Conservation (phyloP, 2,113 vertebrate species). For the Alosa alosa region DNA sequence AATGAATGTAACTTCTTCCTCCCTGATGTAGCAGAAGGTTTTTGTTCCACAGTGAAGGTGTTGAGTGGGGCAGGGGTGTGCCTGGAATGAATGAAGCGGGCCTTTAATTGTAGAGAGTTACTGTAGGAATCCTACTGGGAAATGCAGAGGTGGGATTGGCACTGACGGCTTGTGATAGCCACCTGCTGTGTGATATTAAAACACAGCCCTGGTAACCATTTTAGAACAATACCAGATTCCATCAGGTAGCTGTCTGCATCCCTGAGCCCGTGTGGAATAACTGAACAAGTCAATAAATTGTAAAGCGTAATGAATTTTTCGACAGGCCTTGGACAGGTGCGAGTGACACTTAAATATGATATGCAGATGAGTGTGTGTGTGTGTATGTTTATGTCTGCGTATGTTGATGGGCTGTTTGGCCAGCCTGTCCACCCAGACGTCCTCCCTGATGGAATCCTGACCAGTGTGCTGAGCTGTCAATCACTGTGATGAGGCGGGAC, state of each 20-base stretch:
- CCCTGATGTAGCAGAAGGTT: neutral
- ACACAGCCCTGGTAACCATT: constrained; percentile 28
- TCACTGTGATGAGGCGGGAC: constrained; percentile 71
- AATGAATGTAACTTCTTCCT: neutral
- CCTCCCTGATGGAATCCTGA: constrained; percentile 58
- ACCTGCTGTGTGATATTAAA: constrained; percentile 40
- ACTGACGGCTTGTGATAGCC: constrained; percentile 42
- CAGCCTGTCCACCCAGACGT: constrained; percentile 36
- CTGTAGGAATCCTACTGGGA: neutral
- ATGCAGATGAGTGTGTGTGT: constrained; percentile 36
- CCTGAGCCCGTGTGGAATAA: constrained; percentile 48
- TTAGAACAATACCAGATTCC: constrained; percentile 51
- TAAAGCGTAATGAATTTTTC: constrained; percentile 52
- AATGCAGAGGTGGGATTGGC: constrained; percentile 51
- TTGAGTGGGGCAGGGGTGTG: neutral
- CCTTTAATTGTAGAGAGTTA: neutral
- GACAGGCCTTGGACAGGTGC: constrained; percentile 27
- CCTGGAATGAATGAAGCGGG: neutral
- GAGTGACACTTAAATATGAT: constrained; percentile 37
- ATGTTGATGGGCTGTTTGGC: constrained; percentile 30
- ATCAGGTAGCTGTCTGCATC: constrained; percentile 55
- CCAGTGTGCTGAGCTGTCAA: constrained; percentile 59
- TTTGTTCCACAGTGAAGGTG: neutral
- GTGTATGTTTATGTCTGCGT: neutral
- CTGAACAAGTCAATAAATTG: constrained; percentile 58